Conservation (phyloP, 1,140 invertebrate species). For the Macrobrachium nipponense region DNA sequence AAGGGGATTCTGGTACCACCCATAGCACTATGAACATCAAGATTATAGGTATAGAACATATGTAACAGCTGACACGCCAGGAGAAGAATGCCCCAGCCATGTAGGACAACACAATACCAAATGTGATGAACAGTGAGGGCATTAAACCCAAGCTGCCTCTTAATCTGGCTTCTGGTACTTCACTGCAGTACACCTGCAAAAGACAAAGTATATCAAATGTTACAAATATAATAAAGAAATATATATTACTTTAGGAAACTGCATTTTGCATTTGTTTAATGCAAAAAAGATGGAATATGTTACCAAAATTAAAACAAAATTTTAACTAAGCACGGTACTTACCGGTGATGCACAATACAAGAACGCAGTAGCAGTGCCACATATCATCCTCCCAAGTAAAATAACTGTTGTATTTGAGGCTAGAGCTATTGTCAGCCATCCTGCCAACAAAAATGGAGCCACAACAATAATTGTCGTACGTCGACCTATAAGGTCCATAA, state of each 20-base stretch:
- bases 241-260: too few relatives aligned
- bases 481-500: conserved; percentile 35
- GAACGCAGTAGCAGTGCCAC: conserved; percentile 31
- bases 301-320: neutral
- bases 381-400: conserved; percentile 15
- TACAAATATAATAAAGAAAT: neutral
- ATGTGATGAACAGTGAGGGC: conserved; percentile 39
- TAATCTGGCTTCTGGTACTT: conserved; percentile 29
- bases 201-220: neutral
- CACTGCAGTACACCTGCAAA: conserved; percentile 51
- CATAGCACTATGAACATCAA: conserved; percentile 15
- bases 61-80: conserved; percentile 45
- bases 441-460: neutral
- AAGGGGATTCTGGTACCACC: conserved; percentile 45
- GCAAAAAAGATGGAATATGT: neutral
- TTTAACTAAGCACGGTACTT: neutral
- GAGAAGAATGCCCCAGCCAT: conserved; percentile 21
- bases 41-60: conserved; percentile 14
- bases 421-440: conserved; percentile 35
- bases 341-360: conserved; percentile 28
- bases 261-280: neutral
- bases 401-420: neutral
- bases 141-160: conserved; percentile 37
- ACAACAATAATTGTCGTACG: conserved; percentile 18
- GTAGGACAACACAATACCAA: conserved; percentile 47